Conservation (phyloP, 1,140 invertebrate genomes). For the Drosophila suzukii region DNA sequence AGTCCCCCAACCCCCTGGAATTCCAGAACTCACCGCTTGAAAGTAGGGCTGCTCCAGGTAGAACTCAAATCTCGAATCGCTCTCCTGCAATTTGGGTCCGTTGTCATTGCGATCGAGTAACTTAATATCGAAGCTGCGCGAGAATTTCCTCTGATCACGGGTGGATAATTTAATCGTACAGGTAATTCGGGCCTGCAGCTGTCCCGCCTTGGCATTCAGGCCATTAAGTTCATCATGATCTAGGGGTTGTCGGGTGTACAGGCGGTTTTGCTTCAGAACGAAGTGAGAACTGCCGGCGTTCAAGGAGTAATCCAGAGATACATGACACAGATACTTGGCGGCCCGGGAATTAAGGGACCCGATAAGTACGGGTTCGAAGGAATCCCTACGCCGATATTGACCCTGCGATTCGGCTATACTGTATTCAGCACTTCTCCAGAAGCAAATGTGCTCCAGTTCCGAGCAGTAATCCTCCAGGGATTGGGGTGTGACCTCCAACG, state of each 20-base stretch:
- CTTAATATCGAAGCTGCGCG: conserved; percentile 60
- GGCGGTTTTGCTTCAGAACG: conserved; percentile 60
- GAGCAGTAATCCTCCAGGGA: conserved; percentile 59
- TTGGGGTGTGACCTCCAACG: conserved; percentile 62
- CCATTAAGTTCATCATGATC: conserved; percentile 76
- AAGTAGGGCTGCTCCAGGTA: conserved; percentile 77
- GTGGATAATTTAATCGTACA: conserved; percentile 56
- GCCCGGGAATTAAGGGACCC: conserved; percentile 67
- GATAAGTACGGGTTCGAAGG: conserved; percentile 62
- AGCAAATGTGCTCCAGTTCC: conserved; percentile 77
- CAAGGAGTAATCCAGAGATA: conserved; percentile 58
- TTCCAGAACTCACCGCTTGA: conserved; percentile 66
- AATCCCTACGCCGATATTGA: not conserved
- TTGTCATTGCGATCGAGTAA: conserved; percentile 82
- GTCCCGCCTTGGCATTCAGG: conserved; percentile 38
- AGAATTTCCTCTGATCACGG: conserved; percentile 50
- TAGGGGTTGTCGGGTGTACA: conserved; percentile 62
- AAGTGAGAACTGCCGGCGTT: conserved; percentile 61
- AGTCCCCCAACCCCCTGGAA: not conserved
- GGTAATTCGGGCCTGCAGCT: conserved; percentile 51
- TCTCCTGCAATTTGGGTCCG: conserved; percentile 74
- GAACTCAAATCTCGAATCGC: conserved; percentile 63
- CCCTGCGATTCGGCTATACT: conserved; percentile 59
- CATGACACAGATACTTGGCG: conserved; percentile 70
- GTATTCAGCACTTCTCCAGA: conserved; percentile 72